Evolutionary conservation across 2,888 invertebrate species (phyloP), one percentile per base, ranked within the genome.

Genomic region (Leptinotarsa rubiginosa): DNA sequence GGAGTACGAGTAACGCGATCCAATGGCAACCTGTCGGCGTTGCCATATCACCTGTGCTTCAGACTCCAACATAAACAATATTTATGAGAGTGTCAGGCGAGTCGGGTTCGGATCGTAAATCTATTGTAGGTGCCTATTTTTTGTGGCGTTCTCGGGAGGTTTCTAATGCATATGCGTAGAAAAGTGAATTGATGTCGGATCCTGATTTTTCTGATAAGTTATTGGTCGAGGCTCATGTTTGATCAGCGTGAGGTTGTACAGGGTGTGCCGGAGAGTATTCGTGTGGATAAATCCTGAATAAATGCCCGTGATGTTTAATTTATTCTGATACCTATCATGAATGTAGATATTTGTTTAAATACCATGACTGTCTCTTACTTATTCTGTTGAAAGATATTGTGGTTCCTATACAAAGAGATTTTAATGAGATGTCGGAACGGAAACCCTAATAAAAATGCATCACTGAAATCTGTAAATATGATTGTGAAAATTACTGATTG

Each of bases 71-170:
- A 87, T 87, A 87, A 87, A 87, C 87, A 87, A 87, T 88, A 88
- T 88, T 88, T 88, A 88, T 87, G 87, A 86, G 84, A 84, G 83
- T 86, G 87, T 87, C 88, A 88, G 87, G 84, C 85, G 85, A 86
- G 85, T 86, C 87, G 82, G 86, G 85, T 87, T 87, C 83, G 81
- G 84, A 82, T 87, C 87, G 86, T 88, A 88, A 88, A 88, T 88
- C 87, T 87, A 86, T 86, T 85, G 84, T 83, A 78, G 81, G 81
- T 78, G 77, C 77, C 82, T 84, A 84, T 85, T 85, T 82, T 80
- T 80, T 80, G 79, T 78, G 76, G 78, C 79, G 78, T 82, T 83
- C 81, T 82, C 79, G 70, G 81, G 83, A 80, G 81, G 80, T 82
- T 81, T 84, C 84, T 84, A 84, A 85, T 83, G 83, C 82, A 76